These are phyloP conservation scores for Leuciscus waleckii DNA, from an alignment of 2,797 vertebrate genomes.

Conservation along the genomic window DNA sequence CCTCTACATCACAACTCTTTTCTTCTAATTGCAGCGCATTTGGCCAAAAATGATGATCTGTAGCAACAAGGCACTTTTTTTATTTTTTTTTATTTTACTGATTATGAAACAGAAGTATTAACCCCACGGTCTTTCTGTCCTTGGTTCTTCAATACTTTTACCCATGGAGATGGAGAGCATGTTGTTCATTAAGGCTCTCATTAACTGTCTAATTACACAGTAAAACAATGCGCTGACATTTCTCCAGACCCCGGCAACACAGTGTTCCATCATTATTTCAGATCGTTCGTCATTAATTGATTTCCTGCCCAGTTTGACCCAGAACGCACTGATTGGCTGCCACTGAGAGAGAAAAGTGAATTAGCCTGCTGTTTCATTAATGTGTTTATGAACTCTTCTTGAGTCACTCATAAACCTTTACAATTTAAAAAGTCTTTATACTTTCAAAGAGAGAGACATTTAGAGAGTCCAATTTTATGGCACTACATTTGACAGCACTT, in stretches of 20 bases:
- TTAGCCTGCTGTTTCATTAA: not conserved
- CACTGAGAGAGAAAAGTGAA: constrained; percentile 17
- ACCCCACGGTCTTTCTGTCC: not conserved
- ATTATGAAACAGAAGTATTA: not conserved
- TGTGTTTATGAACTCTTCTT: not conserved
- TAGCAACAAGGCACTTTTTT: not conserved
- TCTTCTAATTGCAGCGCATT: not conserved
- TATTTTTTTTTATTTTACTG: not conserved
- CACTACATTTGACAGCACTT: not conserved
- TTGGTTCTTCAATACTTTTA: constrained; percentile 20
- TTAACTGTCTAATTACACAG: constrained; percentile 73
- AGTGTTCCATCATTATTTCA: constrained; percentile 48
- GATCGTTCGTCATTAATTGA: constrained; percentile 59
- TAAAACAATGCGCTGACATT: constrained; percentile 57
- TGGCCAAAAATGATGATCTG: not conserved
- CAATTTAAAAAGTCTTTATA: not conserved
- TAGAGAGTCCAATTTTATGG: not conserved
- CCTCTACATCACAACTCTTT: not conserved
- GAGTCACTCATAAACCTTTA: not conserved
- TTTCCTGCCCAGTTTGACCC: constrained; percentile 47
- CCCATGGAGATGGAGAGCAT: constrained; percentile 50
- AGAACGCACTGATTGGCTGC: constrained; percentile 15
- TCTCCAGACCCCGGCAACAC: constrained; percentile 27
- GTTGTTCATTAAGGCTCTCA: constrained; percentile 69
- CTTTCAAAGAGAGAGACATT: not conserved